These are phyloP conservation scores for Mormyrus hasselquistii DNA, from an alignment of 2,797 vertebrate genomes.

Conservation along the genomic window DNA sequence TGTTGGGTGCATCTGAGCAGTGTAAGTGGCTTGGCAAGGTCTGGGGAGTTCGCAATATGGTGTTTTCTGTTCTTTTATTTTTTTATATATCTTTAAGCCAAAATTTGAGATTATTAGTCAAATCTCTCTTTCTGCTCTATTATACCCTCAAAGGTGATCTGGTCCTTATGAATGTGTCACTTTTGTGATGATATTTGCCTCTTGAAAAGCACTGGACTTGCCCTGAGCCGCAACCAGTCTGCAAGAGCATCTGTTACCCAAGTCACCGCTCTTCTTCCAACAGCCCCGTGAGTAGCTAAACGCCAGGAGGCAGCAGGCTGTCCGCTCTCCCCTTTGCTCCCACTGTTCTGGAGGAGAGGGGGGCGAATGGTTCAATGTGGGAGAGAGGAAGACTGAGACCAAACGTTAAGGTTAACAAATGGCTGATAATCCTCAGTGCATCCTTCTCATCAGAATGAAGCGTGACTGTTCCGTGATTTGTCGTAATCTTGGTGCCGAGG, in stretches of 20 bases:
- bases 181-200: constrained; percentile 26
- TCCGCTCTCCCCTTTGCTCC: not conserved
- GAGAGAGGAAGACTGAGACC: not conserved
- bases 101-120: not conserved
- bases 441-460: not conserved
- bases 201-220: constrained; percentile 24
- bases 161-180: constrained; percentile 16
- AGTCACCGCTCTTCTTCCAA: constrained; percentile 20
- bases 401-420: not conserved
- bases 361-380: not conserved
- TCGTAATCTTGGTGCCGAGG: not conserved
- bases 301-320: constrained; percentile 10
- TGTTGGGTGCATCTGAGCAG: constrained; percentile 2
- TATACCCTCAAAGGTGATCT: not conserved
- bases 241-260: constrained; percentile 27
- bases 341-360: not conserved
- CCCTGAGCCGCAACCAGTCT: constrained; percentile 34
- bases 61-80: not conserved
- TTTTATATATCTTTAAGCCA: not conserved
- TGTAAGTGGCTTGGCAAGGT: constrained; percentile 23
- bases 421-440: not conserved
- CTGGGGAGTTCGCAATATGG: constrained; percentile 30
- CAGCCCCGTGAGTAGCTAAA: not conserved
- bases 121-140: not conserved
- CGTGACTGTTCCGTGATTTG: not conserved